Base-by-base conservation (phyloP, 2,888 invertebrate species). In the Gisinianus flammeolus region DNA sequence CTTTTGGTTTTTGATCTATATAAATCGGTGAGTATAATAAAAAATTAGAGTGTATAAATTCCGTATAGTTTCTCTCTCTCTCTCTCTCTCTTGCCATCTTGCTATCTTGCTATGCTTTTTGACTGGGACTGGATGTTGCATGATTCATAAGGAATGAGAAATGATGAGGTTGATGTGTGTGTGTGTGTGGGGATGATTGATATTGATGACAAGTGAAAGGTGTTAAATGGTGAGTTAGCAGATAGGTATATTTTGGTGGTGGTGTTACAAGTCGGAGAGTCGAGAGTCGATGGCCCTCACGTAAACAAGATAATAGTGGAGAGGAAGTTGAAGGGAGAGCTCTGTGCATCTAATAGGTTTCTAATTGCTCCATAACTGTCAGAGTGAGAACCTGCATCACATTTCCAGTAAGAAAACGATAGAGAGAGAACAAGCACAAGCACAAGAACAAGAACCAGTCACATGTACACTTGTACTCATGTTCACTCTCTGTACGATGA, bases 321-420 rank as follows among this genome's bases (percentile, higher is more conserved):
- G 28, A 72, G 72, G 72, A 72, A 77, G 77, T 71, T 77, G 77
- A 24, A 52, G 54, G 56, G 56, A 70, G 71, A 44, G 70, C 77
- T 77, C 74, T 79, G 79, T 75, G 77, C 74, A 79, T 77, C 75
- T 79, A 79, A 79, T 79, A 75, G 79, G 76, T 80, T 75, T 78
- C 78, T 80, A 80, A 80, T 78, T 80, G 78, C 75, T 71, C 78
- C 79, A 79, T 79, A 79, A 79, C 77, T 78, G 80, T 80, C 80
- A 78, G 76, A 80, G 78, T 78, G 78, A 80, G 78, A 80, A 78
- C 76, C 76, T 77, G 70, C 78, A 79, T 77, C 77, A 79, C 80
- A 80, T 78, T 71, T 70, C 35, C 71, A 58, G 12, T 22, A 19
- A 58, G 10, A 58, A 58, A 26, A 58, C 58, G 16, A 19, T 10